Evolutionary conservation across 2,888 invertebrate species (phyloP).

Genomic region (Crepidodera aurea): DNA sequence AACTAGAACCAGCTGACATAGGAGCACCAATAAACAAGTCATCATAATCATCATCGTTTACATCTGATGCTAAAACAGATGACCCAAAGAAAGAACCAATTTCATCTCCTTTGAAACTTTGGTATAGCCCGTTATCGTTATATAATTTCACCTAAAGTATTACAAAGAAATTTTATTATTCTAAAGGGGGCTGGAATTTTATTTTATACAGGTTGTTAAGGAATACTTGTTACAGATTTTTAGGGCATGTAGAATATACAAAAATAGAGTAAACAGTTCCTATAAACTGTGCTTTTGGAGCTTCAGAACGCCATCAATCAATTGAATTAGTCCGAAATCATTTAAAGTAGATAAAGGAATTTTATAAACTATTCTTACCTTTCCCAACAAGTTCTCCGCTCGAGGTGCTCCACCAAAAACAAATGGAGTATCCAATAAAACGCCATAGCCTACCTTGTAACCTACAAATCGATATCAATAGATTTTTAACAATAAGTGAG

Average conservation of each 20-base stretch:
- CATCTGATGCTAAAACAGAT: slow-evolving; percentile 65
- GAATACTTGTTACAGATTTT: too few species aligned
- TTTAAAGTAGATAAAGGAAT: too few species aligned
- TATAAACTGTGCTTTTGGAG: too few species aligned
- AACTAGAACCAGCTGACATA: slow-evolving; percentile 57
- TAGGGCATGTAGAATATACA: too few species aligned
- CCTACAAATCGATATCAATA: background rate
- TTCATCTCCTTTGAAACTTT: slow-evolving; percentile 2
- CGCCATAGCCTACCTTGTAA: background rate
- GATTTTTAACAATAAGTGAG: too few species aligned
- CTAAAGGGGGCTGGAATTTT: background rate
- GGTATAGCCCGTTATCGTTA: background rate
- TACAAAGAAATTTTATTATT: background rate
- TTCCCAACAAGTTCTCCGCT: background rate
- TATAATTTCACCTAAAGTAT: slow-evolving; percentile 5
- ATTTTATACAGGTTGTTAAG: too few species aligned
- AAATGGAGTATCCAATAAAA: background rate
- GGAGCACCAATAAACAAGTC: slow-evolving; percentile 75
- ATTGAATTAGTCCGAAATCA: too few species aligned
- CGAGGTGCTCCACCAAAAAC: slow-evolving; percentile 1
- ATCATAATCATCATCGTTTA: slow-evolving; percentile 67
- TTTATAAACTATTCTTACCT: too few species aligned
- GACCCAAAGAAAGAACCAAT: slow-evolving; percentile 73
- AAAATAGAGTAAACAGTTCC: too few species aligned
- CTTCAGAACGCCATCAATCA: too few species aligned